Evolutionary conservation across 2,113 vertebrate genomes (phyloP), one percentile per base, ranked within the genome.

Genomic region (Sphaerodactylus townsendi): DNA sequence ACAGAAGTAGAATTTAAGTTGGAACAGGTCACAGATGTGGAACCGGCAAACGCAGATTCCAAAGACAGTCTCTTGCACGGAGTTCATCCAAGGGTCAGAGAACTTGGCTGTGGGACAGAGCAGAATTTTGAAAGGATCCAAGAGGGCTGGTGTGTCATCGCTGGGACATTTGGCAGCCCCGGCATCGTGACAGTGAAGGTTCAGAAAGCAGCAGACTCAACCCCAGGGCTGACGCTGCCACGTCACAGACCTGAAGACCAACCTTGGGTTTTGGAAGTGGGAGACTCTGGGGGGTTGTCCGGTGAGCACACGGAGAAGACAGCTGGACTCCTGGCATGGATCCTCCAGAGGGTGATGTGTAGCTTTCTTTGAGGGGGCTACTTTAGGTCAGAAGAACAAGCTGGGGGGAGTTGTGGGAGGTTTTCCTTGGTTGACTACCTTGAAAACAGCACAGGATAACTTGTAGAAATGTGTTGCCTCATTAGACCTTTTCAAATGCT

Each of bases 31-130:
- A 35, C 74, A 84, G 82, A 70, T 77, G 74, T 46, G 65, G 65
- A 84, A 70, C 74, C 2, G 69, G 11, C 79, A 85, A 89, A 74
- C 72, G 35, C 37, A 37, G 9, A 53, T 53, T 71, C 79, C 87
- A 87, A 89, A 81, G 64, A 81, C 19, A 1, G 71, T 76, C 65
- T 83, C 23, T 86, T 84, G 86, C 66, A 70, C 14, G 53, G 9
- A 48, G 93, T 94, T 93, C 93, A 86, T 89, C 87, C 92, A 92
- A 85, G 81, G 92, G 91, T 88, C 90, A 90, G 70, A 25, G 53
- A 5, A 15, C 30, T 73, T 65, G 92, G 88, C 91, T 74, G 70
- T 0, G 1, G 78, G 91, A 91, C 91, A 93, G 87, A 68, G 69
- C 48, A 46, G 81, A 82, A 86, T 44, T 62, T 28, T 23, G 65